Percentiles rank a stretch among this genome's conserved stretches.
phyloP scores from a whole-genome alignment of 2,113 vertebrate genomes.

The Pituophis catenifer region DNA sequence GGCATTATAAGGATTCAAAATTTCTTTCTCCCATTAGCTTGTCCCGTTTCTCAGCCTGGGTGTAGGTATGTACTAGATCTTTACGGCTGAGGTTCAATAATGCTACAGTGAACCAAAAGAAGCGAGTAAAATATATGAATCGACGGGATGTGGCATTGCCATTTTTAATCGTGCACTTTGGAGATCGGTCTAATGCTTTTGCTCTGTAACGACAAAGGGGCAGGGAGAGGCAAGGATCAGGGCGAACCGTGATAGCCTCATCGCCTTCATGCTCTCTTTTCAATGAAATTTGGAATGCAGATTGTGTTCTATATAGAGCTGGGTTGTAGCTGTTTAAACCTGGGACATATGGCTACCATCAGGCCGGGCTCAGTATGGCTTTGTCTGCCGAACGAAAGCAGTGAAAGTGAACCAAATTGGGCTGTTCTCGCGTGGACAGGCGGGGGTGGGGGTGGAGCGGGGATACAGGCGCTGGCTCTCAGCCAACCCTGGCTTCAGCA shows the following conservation, averaged over 20 bases:
- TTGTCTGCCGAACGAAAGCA: constrained; percentile 18
- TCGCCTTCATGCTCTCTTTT: background rate
- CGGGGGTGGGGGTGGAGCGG: too few species aligned
- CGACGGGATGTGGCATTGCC: background rate
- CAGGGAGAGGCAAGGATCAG: too few species aligned
- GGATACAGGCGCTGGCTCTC: constrained; percentile 40
- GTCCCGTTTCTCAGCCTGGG: background rate
- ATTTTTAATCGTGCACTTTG: background rate
- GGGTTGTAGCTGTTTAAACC: background rate
- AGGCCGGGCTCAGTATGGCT: constrained; percentile 26
- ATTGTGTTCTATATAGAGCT: background rate
- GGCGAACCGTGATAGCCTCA: background rate
- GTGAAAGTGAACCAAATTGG: constrained; percentile 44
- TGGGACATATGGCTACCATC: background rate
- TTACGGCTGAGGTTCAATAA: background rate
- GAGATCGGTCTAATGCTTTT: background rate
- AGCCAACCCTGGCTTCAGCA: constrained; percentile 53
- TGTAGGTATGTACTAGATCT: background rate
- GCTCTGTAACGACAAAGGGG: background rate
- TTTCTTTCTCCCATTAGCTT: background rate
- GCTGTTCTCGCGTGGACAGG: background rate
- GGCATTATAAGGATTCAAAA: background rate
- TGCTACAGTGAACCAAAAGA: background rate
- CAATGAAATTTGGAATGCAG: background rate
- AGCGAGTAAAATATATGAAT: background rate